These are phyloP conservation scores for Drosophila cardini DNA, from an alignment of 1,140 invertebrate species.

Conservation along the genomic window DNA sequence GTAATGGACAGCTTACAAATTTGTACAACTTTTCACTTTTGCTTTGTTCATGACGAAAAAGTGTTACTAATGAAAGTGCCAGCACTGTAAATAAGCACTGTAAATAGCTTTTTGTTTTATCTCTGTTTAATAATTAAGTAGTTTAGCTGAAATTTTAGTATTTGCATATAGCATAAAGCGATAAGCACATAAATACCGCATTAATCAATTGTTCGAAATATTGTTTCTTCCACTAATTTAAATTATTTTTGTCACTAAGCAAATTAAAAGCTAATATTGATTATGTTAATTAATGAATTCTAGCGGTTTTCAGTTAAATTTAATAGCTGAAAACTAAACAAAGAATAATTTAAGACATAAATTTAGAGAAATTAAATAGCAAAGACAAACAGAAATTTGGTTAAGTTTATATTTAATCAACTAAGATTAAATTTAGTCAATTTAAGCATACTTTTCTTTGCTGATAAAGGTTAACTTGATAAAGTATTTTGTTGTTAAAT, in stretches of 20 bases:
- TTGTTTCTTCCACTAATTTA: background rate
- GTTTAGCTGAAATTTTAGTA: background rate
- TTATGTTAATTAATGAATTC: background rate
- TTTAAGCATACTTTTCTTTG: too few relatives aligned
- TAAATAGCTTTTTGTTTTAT: conserved; percentile 11
- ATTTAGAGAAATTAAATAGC: too few relatives aligned
- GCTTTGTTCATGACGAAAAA: conserved; percentile 29
- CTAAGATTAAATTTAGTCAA: too few relatives aligned
- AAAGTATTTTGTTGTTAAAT: too few relatives aligned
- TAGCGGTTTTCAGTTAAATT: too few relatives aligned
- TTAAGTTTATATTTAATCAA: too few relatives aligned
- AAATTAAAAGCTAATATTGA: background rate
- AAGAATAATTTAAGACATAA: too few relatives aligned
- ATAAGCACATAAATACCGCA: too few relatives aligned
- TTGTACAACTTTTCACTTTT: conserved; percentile 66
- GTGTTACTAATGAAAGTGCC: conserved; percentile 43
- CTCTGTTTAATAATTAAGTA: conserved; percentile 9
- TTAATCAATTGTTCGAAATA: background rate
- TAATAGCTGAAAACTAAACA: too few relatives aligned
- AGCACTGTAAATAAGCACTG: conserved; percentile 27
- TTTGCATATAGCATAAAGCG: conserved; percentile 7
- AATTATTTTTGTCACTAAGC: background rate
- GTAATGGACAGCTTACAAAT: conserved; percentile 69
- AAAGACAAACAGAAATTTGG: too few relatives aligned
- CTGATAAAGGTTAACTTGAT: too few relatives aligned